Evolutionary conservation across 2,797 vertebrate species (phyloP), one percentile per base, ranked within the genome.

Genomic region (Mastacembelus armatus): DNA sequence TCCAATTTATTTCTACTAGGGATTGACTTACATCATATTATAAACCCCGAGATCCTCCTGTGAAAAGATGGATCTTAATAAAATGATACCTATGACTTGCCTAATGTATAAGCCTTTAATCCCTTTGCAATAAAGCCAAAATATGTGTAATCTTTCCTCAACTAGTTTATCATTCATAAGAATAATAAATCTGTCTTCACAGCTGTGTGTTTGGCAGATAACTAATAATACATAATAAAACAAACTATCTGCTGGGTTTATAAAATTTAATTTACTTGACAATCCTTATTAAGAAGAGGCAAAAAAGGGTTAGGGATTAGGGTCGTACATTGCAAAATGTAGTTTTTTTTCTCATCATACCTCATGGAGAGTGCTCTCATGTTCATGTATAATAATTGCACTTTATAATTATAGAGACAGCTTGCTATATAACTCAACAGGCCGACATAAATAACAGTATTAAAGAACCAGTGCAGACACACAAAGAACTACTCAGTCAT

Each of bases 191-290:
- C 0, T 3, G 0, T 66, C 45, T 40, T 36, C 56, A 40, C 48
- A 2, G 50, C 66, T 15, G 15, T 39, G 48, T 7, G 35, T 57
- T 26, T 44, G 45, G 26, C 51, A 61, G 19, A 75, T 69, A 36
- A 51, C 32, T 58, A 58, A 66, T 60, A 50, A 76, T 45, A 38
- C 19, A 29, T 47, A 81, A 78, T 55, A 66, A 89, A 30, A 76
- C 62, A 72, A 80, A 74, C 51, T 56, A 42, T 56, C 54, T 65
- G 39, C 65, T 75, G 81, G 80, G 74, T 90, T 86, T 90, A 88
- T 66, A 92, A 92, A 94, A 92, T 85, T 82, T 89, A 72, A 90
- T 94, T 94, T 92, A 92, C 91, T 92, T 85, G 85, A 94, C 91
- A 93, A 92, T 93, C 88, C 83, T 91, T 88, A 90, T 91, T 81